A percentile compares a stretch with the other conserved stretches of the same genome.
Evolutionary conservation across 2,888 invertebrate genomes (phyloP).

Genomic region (Platycnemis pennipes): DNA sequence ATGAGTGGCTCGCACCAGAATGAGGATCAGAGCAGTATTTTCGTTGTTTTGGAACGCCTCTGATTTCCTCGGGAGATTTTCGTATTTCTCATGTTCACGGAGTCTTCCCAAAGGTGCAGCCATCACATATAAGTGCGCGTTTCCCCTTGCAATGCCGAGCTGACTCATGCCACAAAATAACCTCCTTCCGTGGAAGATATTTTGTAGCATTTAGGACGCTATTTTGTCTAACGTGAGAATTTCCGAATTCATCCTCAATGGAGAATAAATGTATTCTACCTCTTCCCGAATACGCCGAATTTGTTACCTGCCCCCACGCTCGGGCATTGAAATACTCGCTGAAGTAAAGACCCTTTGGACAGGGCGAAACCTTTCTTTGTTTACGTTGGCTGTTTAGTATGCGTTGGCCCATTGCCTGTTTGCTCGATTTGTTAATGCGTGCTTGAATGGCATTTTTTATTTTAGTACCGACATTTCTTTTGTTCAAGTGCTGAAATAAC

Average conservation of each 20-base stretch:
- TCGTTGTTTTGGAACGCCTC: conserved; percentile 58
- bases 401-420: not conserved
- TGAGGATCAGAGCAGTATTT: conserved; percentile 58
- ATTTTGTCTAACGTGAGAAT: too few relatives aligned
- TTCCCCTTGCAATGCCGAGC: not conserved
- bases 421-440: not conserved
- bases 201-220: not conserved
- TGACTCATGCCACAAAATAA: conserved; percentile 4
- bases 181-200: not conserved
- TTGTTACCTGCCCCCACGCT: not conserved
- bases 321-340: not conserved
- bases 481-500: not conserved
- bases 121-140: not conserved
- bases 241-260: too few relatives aligned
- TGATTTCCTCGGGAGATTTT: conserved; percentile 57
- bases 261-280: not conserved
- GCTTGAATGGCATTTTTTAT: not conserved
- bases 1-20: conserved; percentile 59
- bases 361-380: not conserved
- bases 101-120: conserved; percentile 54
- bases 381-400: not conserved
- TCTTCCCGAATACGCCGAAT: not conserved
- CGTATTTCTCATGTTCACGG: conserved; percentile 64
- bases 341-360: not conserved
- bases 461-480: not conserved